Percentiles rank a stretch among this genome's conserved stretches.
These are phyloP conservation scores for Polyommatus icarus DNA, from an alignment of 2,888 invertebrate genomes.

Conservation along the genomic window DNA sequence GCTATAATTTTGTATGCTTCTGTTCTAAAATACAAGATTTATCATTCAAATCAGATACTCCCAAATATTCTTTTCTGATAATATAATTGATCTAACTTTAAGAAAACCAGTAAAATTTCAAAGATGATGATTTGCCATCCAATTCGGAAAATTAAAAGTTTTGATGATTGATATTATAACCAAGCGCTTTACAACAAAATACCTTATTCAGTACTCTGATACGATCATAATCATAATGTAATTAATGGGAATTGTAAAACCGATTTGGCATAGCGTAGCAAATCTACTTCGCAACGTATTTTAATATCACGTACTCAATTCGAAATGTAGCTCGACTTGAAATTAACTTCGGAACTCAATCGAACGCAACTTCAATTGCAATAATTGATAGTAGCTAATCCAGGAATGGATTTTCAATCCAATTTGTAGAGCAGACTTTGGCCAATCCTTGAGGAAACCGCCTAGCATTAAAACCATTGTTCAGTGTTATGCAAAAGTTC, in stretches of 20 bases:
- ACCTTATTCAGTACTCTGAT: background rate
- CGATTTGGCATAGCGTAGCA: background rate
- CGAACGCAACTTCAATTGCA: slow-evolving; percentile 43
- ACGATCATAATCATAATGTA: background rate
- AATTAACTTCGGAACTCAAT: slow-evolving; percentile 36
- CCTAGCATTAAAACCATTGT: slow-evolving; percentile 25
- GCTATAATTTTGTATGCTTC: no score
- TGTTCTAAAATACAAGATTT: no score
- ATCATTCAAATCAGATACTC: no score
- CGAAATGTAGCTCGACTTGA: slow-evolving; percentile 22
- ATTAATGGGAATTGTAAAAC: background rate
- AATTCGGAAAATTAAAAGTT: no score
- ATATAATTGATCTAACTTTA: no score
- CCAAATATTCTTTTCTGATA: no score
- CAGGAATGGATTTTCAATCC: slow-evolving; percentile 57
- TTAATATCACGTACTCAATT: slow-evolving; percentile 16
- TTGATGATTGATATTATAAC: no score
- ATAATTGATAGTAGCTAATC: slow-evolving; percentile 30
- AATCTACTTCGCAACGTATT: background rate
- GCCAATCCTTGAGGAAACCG: slow-evolving; percentile 15
- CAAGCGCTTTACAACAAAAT: no score
- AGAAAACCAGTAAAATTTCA: no score
- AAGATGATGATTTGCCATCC: no score
- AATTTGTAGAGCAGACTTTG: slow-evolving; percentile 48
- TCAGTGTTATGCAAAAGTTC: slow-evolving; percentile 18